phyloP scores from a whole-genome alignment of 2,888 invertebrate species.

The Rhamnusium bicolor region DNA sequence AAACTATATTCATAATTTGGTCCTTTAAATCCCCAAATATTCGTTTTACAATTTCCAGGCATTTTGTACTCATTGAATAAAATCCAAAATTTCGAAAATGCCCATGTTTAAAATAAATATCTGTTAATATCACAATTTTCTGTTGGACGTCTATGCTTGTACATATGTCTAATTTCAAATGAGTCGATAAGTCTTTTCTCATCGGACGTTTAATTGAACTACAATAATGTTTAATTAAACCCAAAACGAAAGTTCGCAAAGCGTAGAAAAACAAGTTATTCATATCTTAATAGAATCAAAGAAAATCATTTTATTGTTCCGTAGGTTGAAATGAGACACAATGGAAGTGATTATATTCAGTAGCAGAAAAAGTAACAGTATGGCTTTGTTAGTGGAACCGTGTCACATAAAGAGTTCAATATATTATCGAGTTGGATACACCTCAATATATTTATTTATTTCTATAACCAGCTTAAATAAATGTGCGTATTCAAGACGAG shows the following conservation, averaged over 20 bases:
- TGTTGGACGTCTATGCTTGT: background rate
- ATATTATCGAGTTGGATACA: background rate
- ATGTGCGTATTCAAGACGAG: background rate
- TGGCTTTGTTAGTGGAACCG: slow-evolving; percentile 7
- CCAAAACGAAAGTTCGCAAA: slow-evolving; percentile 19
- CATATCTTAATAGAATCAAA: slow-evolving; percentile 3
- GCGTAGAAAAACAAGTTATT: slow-evolving; percentile 11
- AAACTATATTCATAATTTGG: too few relatives aligned
- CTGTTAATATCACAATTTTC: background rate
- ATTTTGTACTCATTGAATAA: too few relatives aligned
- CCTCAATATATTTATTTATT: background rate
- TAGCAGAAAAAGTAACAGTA: background rate
- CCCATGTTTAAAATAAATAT: background rate
- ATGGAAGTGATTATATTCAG: slow-evolving; percentile 1
- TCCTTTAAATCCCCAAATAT: too few relatives aligned
- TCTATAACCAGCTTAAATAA: background rate
- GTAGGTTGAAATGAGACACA: slow-evolving; percentile 5
- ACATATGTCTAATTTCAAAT: background rate
- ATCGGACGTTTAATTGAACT: slow-evolving; percentile 22
- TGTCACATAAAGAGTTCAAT: background rate
- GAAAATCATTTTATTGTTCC: slow-evolving; percentile 8
- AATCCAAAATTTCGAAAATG: too few relatives aligned
- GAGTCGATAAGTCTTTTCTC: slow-evolving; percentile 7
- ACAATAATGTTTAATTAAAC: slow-evolving; percentile 24
- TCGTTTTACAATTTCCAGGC: too few relatives aligned